Conservation (phyloP, 2,888 invertebrate species). For the Cephus runcator region DNA sequence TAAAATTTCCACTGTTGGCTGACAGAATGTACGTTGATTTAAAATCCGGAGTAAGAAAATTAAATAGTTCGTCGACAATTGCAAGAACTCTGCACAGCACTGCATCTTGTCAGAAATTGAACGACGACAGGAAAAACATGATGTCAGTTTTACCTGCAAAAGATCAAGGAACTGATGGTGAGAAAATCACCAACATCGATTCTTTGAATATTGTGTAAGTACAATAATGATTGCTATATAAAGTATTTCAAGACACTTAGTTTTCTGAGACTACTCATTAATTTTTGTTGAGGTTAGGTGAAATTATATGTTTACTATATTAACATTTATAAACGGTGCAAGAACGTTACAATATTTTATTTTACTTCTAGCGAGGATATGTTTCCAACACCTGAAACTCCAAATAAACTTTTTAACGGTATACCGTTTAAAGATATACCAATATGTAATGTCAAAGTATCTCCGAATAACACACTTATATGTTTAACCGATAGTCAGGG, state of each 20-base stretch:
- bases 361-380: too few relatives aligned
- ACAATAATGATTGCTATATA: slow-evolving; percentile 8
- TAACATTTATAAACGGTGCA: too few relatives aligned
- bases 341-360: too few relatives aligned
- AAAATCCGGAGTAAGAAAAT: background rate
- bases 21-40: background rate
- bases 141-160: slow-evolving; percentile 57
- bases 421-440: slow-evolving; percentile 83
- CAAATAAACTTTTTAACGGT: slow-evolving; percentile 79
- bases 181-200: slow-evolving; percentile 78
- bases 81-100: slow-evolving; percentile 28
- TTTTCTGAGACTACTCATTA: too few relatives aligned
- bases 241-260: slow-evolving; percentile 61
- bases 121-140: slow-evolving; percentile 57
- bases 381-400: slow-evolving; percentile 79
- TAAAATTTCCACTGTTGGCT: background rate
- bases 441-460: slow-evolving; percentile 83
- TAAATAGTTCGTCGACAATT: background rate
- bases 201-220: slow-evolving; percentile 71
- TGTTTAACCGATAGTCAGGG: slow-evolving; percentile 79
- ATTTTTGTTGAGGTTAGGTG: too few relatives aligned
- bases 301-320: too few relatives aligned
- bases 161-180: slow-evolving; percentile 85
- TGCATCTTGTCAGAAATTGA: slow-evolving; percentile 35
- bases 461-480: slow-evolving; percentile 90